These are phyloP conservation scores for Aspiorhynchus laticeps DNA, from an alignment of 2,113 vertebrate species.

Conservation along the genomic window DNA sequence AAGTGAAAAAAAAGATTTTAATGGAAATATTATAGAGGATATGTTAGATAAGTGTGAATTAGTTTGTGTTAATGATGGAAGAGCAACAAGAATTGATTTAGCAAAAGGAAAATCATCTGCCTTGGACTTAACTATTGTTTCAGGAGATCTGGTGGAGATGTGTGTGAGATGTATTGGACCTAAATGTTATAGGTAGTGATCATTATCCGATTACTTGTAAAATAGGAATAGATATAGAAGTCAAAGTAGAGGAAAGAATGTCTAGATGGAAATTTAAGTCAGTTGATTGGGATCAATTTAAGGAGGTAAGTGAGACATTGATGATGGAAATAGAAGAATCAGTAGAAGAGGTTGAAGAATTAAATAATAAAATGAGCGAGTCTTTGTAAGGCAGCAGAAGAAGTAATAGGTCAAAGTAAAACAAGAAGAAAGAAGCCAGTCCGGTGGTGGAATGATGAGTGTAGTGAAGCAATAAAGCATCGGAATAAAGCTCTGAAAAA, in stretches of 20 bases:
- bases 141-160: not conserved
- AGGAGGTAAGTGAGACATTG: not conserved
- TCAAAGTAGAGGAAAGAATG: not conserved
- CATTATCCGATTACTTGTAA: not conserved
- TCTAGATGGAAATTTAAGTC: not conserved
- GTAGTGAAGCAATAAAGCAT: not conserved
- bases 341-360: not conserved
- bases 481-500: not conserved
- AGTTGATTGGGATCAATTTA: not conserved
- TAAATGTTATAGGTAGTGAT: not conserved
- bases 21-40: not conserved
- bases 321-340: not conserved
- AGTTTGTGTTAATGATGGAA: not conserved
- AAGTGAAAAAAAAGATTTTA: not conserved
- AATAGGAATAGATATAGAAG: not conserved
- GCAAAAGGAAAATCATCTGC: not conserved
- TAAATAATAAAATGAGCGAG: not conserved
- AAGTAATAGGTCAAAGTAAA: not conserved
- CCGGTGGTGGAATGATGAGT: not conserved
- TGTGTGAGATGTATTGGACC: not conserved
- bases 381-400: not conserved
- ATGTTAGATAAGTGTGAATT: not conserved
- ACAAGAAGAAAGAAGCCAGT: not conserved
- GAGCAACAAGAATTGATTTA: not conserved
- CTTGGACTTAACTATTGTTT: not conserved